phyloP scores from a whole-genome alignment of 1,140 invertebrate genomes.

The Campoletis sonorensis region DNA sequence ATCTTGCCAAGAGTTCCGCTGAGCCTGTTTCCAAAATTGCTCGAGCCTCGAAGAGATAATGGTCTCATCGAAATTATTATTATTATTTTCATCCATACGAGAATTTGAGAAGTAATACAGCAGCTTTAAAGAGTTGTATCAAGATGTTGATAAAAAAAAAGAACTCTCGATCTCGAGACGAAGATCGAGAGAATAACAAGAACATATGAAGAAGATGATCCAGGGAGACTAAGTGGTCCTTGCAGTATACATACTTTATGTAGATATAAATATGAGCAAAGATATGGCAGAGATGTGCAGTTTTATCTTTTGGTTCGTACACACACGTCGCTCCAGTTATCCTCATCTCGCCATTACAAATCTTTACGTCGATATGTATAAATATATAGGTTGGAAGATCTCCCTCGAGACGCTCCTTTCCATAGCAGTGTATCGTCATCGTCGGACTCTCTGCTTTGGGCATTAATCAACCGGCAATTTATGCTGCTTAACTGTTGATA shows the following conservation, averaged over 20 bases:
- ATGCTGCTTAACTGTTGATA: slow-evolving; percentile 62
- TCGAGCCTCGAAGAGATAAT: too few relatives aligned
- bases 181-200: slow-evolving; percentile 23
- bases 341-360: neutral
- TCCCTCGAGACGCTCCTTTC: slow-evolving; percentile 32
- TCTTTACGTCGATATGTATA: neutral
- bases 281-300: slow-evolving; percentile 5
- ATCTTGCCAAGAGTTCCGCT: too few relatives aligned
- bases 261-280: neutral
- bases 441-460: slow-evolving; percentile 22
- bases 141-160: too few relatives aligned
- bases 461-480: slow-evolving; percentile 60
- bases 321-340: slow-evolving; percentile 46
- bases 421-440: slow-evolving; percentile 29
- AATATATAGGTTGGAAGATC: neutral
- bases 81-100: too few relatives aligned
- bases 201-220: neutral
- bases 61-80: too few relatives aligned
- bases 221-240: neutral
- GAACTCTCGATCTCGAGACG: neutral
- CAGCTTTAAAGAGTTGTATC: too few relatives aligned
- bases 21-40: too few relatives aligned
- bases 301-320: slow-evolving; percentile 39
- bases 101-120: too few relatives aligned
- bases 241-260: neutral